phyloP scores from a whole-genome alignment of 2,888 invertebrate species.

The Tiliacea citrago region DNA sequence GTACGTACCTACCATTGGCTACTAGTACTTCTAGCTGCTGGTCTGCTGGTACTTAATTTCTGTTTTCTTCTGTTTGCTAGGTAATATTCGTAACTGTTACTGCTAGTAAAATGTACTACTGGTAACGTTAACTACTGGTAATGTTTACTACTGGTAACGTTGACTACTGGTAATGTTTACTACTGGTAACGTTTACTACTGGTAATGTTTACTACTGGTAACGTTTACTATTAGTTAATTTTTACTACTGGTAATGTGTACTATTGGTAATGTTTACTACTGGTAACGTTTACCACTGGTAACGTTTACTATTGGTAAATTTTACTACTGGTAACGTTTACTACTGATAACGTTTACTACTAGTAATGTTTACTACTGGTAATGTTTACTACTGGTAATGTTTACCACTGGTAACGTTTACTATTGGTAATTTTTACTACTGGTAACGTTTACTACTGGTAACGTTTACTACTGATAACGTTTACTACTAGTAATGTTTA shows the following conservation, averaged over 20 bases:
- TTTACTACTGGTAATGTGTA: too few species aligned
- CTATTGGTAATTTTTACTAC: too few species aligned
- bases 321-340: not conserved
- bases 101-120: not conserved
- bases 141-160: not conserved
- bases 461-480: too few species aligned
- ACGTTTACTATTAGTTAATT: not conserved
- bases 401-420: too few species aligned
- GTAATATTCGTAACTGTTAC: not conserved
- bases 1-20: slow-evolving; percentile 63
- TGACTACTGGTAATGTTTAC: not conserved
- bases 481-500: not conserved
- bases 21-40: not conserved
- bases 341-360: not conserved
- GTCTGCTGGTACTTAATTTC: not conserved
- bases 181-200: not conserved
- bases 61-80: not conserved
- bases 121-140: not conserved
- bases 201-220: not conserved
- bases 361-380: too few species aligned
- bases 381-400: too few species aligned
- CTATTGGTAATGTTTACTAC: not conserved
- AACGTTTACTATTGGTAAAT: not conserved
- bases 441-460: too few species aligned
- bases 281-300: not conserved